Conservation (phyloP, 92 coral and sea anemone genomes). For the Epizoanthus rinbou region DNA sequence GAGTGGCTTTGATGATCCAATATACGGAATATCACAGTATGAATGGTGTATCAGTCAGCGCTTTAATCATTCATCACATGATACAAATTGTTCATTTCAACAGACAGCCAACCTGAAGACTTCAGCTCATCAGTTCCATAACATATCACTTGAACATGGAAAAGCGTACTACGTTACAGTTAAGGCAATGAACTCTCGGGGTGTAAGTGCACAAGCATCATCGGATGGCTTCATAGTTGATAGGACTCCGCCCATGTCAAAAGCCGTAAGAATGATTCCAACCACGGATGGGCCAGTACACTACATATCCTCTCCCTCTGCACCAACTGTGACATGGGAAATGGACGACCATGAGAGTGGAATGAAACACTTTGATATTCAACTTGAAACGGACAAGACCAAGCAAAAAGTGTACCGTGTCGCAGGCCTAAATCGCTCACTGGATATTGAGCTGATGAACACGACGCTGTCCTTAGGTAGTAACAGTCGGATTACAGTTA, state of each 20-base stretch:
- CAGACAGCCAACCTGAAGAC: conserved; percentile 26
- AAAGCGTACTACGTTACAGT: conserved; percentile 64
- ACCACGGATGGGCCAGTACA: conserved; percentile 44
- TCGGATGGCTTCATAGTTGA: conserved; percentile 79
- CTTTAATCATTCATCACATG: no score
- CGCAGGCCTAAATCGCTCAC: conserved; percentile 52
- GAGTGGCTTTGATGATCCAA: conserved; percentile 74
- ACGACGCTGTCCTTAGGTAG: conserved; percentile 60
- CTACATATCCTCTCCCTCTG: conserved; percentile 54
- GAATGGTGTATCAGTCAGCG: conserved; percentile 70
- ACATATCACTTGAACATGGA: conserved; percentile 52
- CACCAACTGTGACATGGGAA: conserved; percentile 73
- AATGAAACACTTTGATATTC: conserved; percentile 58
- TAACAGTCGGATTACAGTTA: conserved; percentile 54
- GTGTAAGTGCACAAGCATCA: conserved; percentile 40
- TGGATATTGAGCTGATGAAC: conserved; percentile 65
- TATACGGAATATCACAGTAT: conserved; percentile 74
- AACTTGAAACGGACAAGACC: conserved; percentile 37
- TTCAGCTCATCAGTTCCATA: conserved; percentile 36
- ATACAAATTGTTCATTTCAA: no score
- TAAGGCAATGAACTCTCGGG: conserved; percentile 72
- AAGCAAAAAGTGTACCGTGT: conserved; percentile 16
- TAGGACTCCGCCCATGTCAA: conserved; percentile 57
- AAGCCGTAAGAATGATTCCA: conserved; percentile 14
- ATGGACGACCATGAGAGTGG: conserved; percentile 76